These are phyloP conservation scores for Erithacus rubecula DNA, from an alignment of 2,797 vertebrate genomes.

Conservation along the genomic window DNA sequence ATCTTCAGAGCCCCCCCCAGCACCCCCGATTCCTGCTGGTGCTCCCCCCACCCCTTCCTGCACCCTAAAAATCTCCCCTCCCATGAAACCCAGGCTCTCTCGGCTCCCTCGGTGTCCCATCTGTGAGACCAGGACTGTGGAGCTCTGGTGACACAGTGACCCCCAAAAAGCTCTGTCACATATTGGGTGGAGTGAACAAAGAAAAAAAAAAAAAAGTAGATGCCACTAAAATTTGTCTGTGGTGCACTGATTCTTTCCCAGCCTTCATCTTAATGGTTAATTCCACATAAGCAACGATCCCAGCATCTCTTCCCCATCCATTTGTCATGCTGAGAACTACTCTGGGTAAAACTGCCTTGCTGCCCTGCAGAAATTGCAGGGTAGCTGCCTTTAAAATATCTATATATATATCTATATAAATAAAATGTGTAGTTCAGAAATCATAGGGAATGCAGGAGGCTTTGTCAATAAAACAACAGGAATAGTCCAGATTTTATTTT, in stretches of 20 bases:
- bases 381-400: neutral
- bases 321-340: neutral
- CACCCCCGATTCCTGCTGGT: neutral
- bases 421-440: neutral
- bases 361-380: neutral
- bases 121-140: neutral
- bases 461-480: neutral
- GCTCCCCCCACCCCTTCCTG: neutral
- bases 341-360: neutral
- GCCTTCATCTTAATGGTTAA: neutral
- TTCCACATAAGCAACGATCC: neutral
- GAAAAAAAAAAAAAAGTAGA: neutral
- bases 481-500: slow-evolving; percentile 34
- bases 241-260: neutral
- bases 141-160: neutral
- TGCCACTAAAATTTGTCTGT: neutral
- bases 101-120: neutral
- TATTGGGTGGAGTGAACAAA: neutral
- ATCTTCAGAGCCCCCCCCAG: neutral
- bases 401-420: neutral
- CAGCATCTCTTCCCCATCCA: neutral
- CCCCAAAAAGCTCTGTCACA: neutral
- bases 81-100: neutral
- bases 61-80: neutral
- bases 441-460: neutral